A percentile compares a stretch with the other conserved stretches of the same genome.
Evolutionary conservation across 2,113 vertebrate species (phyloP).

Genomic region (Sinocyclocheilus rhinocerous): DNA sequence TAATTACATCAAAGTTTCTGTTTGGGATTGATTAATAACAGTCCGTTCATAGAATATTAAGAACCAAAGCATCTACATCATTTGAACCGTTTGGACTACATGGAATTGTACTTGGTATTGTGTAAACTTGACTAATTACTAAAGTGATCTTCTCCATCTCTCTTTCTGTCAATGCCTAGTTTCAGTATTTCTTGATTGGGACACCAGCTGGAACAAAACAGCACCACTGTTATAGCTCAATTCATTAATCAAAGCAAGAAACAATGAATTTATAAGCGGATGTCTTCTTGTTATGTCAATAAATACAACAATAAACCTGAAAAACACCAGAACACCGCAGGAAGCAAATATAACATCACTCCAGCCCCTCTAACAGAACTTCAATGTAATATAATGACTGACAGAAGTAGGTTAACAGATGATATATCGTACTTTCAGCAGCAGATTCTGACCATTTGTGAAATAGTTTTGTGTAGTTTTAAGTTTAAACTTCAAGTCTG

Average conservation of each 20-base stretch:
- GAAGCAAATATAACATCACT: slow-evolving; percentile 21
- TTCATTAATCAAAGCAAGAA: not conserved
- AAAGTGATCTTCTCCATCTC: not conserved
- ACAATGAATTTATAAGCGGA: not conserved
- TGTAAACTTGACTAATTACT: not conserved
- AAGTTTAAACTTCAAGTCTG: not conserved
- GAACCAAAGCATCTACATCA: not conserved
- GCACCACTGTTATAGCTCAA: not conserved
- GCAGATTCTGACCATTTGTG: not conserved
- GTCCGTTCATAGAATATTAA: not conserved
- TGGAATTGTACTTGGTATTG: not conserved
- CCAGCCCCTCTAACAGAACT: too few species aligned
- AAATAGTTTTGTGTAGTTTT: not conserved
- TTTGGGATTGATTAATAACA: not conserved
- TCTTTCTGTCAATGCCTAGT: not conserved
- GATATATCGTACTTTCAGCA: not conserved
- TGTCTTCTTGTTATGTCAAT: slow-evolving; percentile 15
- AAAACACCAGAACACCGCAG: slow-evolving; percentile 19
- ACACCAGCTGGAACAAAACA: not conserved
- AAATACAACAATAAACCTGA: slow-evolving; percentile 40
- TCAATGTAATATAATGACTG: too few species aligned
- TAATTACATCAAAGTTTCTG: slow-evolving; percentile 4
- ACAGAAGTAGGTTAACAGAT: too few species aligned
- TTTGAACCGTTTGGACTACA: not conserved
- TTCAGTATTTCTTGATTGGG: not conserved